Percentiles rank a stretch among this genome's conserved stretches.
phyloP scores from a whole-genome alignment of 2,113 vertebrate genomes.

The Anguilla japonica region DNA sequence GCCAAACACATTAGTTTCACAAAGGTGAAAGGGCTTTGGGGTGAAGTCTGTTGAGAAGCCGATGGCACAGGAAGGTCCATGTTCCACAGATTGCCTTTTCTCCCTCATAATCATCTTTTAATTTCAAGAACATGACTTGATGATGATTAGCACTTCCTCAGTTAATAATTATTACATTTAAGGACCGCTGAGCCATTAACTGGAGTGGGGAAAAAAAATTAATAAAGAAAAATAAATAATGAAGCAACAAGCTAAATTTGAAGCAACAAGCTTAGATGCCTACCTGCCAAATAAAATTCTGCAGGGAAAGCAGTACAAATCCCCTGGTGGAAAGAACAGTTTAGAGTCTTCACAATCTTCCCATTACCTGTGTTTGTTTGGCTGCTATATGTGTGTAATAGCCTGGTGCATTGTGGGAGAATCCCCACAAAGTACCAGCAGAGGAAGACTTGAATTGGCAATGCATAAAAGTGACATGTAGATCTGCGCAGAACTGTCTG shows the following conservation, averaged over 20 bases:
- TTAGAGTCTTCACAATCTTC: neutral
- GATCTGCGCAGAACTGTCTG: neutral
- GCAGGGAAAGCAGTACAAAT: neutral
- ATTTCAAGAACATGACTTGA: neutral
- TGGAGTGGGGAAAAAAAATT: neutral
- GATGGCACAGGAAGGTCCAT: neutral
- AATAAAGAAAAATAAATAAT: neutral
- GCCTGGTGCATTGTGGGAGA: neutral
- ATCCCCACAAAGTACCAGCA: neutral
- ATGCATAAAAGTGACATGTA: neutral
- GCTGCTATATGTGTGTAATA: conserved; percentile 11
- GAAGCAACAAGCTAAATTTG: neutral
- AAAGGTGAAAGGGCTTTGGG: neutral
- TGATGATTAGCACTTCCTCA: neutral
- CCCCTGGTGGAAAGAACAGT: neutral
- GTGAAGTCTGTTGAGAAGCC: neutral
- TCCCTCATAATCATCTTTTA: neutral
- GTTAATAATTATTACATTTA: neutral
- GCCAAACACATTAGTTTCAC: neutral
- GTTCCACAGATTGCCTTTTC: neutral
- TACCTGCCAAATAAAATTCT: conserved; percentile 1
- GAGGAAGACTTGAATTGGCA: neutral
- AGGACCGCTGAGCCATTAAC: neutral
- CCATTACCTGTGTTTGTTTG: neutral
- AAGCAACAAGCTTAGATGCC: neutral